Percentiles rank a stretch among this genome's conserved stretches.
Evolutionary conservation across 2,888 invertebrate genomes (phyloP).

Genomic region (Alloscopus bannaensis): DNA sequence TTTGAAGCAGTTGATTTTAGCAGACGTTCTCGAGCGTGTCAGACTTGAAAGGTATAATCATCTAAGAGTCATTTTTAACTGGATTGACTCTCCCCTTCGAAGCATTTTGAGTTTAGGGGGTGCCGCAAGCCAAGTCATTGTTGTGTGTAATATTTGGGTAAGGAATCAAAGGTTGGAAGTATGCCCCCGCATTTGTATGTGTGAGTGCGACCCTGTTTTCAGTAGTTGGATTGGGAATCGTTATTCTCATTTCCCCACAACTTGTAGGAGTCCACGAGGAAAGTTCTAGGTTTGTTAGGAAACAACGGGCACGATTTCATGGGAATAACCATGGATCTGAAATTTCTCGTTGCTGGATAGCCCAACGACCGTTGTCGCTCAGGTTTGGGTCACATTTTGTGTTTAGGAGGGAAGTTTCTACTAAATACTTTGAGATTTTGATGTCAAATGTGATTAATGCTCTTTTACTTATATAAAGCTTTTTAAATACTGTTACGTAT

Average conservation of each 20-base stretch:
- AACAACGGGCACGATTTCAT: background rate
- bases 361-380: conserved; percentile 20
- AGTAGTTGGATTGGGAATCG: background rate
- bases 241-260: background rate
- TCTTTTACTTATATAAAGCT: no score
- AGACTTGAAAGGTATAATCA: background rate
- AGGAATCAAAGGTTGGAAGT: conserved; percentile 7
- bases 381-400: conserved; percentile 15
- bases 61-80: conserved; percentile 23
- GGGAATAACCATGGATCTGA: background rate
- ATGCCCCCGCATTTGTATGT: conserved; percentile 1
- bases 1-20: background rate
- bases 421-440: conserved; percentile 7
- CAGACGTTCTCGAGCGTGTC: background rate
- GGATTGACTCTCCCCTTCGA: conserved; percentile 2
- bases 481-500: no score
- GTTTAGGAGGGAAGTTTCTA: background rate
- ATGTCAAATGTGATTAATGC: conserved; percentile 39
- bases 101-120: background rate
- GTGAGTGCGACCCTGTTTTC: background rate
- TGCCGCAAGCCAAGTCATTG: conserved; percentile 1
- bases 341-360: background rate
- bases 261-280: background rate
- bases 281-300: conserved; percentile 16
- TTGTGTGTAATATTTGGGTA: background rate